Percentiles rank a stretch among this genome's conserved stretches.
Conservation (phyloP, 2,797 vertebrate genomes). For the Fistularia tabacaria region DNA sequence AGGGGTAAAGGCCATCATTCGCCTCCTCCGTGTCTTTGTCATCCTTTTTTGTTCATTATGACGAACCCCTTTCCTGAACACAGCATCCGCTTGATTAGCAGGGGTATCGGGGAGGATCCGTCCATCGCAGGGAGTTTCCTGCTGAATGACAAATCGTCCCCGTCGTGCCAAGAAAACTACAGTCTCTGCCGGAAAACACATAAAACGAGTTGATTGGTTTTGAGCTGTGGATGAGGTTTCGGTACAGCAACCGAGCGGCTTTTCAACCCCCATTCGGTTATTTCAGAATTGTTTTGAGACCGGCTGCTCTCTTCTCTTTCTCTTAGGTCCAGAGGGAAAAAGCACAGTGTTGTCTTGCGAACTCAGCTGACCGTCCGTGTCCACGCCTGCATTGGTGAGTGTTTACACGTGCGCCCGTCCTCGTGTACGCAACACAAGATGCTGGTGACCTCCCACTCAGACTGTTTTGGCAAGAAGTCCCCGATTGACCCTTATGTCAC, state of each 20-base stretch:
- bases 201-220: not conserved
- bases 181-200: not conserved
- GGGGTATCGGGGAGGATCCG: no score
- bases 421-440: no score
- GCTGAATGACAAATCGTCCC: not conserved
- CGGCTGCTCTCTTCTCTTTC: constrained; percentile 3
- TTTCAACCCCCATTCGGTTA: constrained; percentile 1
- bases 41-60: constrained; percentile 2
- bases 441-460: no score
- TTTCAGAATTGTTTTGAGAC: not conserved
- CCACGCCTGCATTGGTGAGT: constrained; percentile 95
- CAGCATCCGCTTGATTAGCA: no score
- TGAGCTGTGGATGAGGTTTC: not conserved
- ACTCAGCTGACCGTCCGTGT: constrained; percentile 93
- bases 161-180: constrained; percentile 6
- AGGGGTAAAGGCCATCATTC: constrained; percentile 23
- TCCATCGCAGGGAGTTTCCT: no score
- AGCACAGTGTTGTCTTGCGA: constrained; percentile 89
- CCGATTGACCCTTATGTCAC: no score
- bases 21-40: constrained; percentile 13
- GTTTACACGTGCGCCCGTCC: constrained; percentile 21
- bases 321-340: constrained; percentile 83
- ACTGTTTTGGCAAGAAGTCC: no score
- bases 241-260: not conserved
- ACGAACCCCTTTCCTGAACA: not conserved